Evolutionary conservation across 1,140 invertebrate species (phyloP).

Genomic region (Drosophila burlai): DNA sequence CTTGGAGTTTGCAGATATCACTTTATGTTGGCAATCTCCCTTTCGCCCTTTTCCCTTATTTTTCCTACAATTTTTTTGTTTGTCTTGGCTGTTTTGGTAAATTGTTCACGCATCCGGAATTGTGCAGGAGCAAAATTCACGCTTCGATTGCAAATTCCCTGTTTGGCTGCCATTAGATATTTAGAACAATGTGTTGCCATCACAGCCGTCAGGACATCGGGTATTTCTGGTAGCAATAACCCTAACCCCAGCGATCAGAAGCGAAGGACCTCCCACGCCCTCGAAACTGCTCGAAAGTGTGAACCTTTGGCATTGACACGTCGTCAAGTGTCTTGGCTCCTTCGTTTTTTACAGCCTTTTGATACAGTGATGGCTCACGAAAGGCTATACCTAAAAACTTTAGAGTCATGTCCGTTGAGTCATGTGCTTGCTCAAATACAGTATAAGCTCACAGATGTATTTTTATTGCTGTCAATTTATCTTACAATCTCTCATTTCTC

Average conservation of each 20-base stretch:
- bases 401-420: neutral
- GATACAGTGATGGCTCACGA: slow-evolving; percentile 5
- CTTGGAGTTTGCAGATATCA: slow-evolving; percentile 58
- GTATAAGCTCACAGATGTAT: neutral
- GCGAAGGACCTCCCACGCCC: slow-evolving; percentile 28
- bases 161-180: slow-evolving; percentile 68
- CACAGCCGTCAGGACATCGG: slow-evolving; percentile 43
- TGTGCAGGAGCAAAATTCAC: slow-evolving; percentile 71
- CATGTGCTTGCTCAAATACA: neutral
- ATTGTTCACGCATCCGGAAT: slow-evolving; percentile 76
- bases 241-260: slow-evolving; percentile 43
- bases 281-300: slow-evolving; percentile 41
- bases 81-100: slow-evolving; percentile 44
- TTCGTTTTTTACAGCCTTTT: neutral
- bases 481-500: too few species aligned
- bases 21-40: slow-evolving; percentile 4
- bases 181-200: slow-evolving; percentile 81
- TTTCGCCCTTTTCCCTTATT: neutral
- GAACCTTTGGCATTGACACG: slow-evolving; percentile 66
- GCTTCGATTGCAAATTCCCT: slow-evolving; percentile 78
- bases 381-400: too few species aligned
- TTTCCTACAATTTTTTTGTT: slow-evolving; percentile 13
- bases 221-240: slow-evolving; percentile 43
- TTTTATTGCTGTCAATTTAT: neutral
- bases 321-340: slow-evolving; percentile 20